Base-by-base conservation (phyloP, 2,113 vertebrate species). In the Pimephales promelas region DNA sequence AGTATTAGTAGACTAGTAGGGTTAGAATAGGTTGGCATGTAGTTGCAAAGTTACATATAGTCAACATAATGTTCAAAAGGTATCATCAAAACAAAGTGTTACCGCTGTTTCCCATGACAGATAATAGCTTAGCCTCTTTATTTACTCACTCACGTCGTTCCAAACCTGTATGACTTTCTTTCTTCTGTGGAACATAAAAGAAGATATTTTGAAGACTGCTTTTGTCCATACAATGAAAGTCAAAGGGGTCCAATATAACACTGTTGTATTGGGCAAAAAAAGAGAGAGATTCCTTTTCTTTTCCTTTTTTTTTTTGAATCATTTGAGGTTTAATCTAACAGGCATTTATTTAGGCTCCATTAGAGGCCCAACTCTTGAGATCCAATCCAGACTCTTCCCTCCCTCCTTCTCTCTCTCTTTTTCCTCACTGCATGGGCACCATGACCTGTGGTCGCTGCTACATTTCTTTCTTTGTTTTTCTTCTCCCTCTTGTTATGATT, bases 371-470 rank as follows among this genome's bases (percentile, higher is more conserved):
- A 85, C 86, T 36, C 87, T 91, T 90, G 88, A 89, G 91, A 90
- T 91, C 90, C 91, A 90, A 91, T 88, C 84, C 93, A 94, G 91
- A 88, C 83, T 88, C 61, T 89, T 90, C 88, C 92, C 84, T 92
- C 89, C 90, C 92, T 91, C 87, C 83, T 86, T 87, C 84, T 88
- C 93, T 79, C 81, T 92, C 91, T 92, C 90, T 88, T 83, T 93
- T 91, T 59, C 84, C 83, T 90, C 94, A 92, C 92, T 92, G 94
- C 95, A 95, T 94, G 94, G 86, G 91, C 93, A 94, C 93, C 93
- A 64, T 94, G 93, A 94, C 91, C 87, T 93, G 93, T 93, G 93
- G 71, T 87, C 84, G 93, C 93, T 92, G 91, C 93, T 78, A 93
- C 88, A 92, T 77, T 70, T 62, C 47, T 26, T 34, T 91, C 92